A percentile compares a stretch with the other conserved stretches of the same genome.
These are phyloP conservation scores for Amiota communis DNA, from an alignment of 2,888 invertebrate genomes.

Conservation along the genomic window DNA sequence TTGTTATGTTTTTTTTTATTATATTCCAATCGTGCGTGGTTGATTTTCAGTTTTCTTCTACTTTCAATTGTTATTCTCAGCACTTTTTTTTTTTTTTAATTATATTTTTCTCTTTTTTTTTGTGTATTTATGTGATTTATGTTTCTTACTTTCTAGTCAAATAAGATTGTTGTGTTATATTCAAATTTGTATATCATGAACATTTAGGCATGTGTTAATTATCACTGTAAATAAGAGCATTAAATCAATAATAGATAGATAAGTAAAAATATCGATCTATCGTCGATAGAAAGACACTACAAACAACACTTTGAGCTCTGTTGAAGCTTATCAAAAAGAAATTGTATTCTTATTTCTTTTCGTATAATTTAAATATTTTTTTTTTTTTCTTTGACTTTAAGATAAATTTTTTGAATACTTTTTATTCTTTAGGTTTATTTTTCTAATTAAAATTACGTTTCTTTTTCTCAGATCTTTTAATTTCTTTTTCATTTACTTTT, in stretches of 20 bases:
- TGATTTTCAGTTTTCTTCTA: conserved; percentile 27
- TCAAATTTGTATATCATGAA: conserved; percentile 50
- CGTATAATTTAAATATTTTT: too few relatives aligned
- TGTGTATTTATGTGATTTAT: conserved; percentile 20
- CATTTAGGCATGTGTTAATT: conserved; percentile 59
- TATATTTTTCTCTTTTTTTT: conserved; percentile 35
- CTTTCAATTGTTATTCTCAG: conserved; percentile 2
- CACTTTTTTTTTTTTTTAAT: conserved; percentile 1
- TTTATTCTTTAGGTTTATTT: too few relatives aligned
- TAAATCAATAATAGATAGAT: conserved; percentile 32
- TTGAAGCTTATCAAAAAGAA: too few relatives aligned
- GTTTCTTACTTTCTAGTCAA: conserved; percentile 62
- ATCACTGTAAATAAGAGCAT: conserved; percentile 47
- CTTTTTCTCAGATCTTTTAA: conserved; percentile 5
- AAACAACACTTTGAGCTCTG: too few relatives aligned
- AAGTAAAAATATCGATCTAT: too few relatives aligned
- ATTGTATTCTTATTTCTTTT: too few relatives aligned
- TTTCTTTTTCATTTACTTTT: neutral
- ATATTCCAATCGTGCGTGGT: conserved; percentile 44
- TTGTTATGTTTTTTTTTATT: conserved; percentile 35
- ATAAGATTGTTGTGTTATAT: conserved; percentile 40
- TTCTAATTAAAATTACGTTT: conserved; percentile 18
- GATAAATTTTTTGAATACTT: too few relatives aligned
- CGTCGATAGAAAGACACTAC: too few relatives aligned
- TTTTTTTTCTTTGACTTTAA: neutral